These are phyloP conservation scores for Campylomormyrus numenius DNA, from an alignment of 2,113 vertebrate species.

Conservation along the genomic window DNA sequence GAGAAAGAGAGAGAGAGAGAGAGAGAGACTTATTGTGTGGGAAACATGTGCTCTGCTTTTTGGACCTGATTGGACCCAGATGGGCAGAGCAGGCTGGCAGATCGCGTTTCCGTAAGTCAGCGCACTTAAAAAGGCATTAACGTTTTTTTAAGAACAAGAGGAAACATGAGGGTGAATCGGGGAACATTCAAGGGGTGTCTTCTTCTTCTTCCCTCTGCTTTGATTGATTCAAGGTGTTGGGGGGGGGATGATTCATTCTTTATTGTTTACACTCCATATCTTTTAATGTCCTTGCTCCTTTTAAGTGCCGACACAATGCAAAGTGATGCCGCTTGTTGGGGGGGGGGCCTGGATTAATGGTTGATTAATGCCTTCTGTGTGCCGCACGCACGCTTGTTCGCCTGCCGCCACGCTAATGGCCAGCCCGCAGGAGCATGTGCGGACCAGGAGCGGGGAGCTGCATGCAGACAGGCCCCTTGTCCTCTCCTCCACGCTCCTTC, in stretches of 20 bases:
- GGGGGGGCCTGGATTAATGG: background rate
- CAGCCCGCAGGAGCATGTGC: background rate
- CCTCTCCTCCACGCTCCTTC: background rate
- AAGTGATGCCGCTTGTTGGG: background rate
- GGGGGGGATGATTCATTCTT: background rate
- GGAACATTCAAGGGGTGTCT: background rate
- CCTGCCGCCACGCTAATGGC: background rate
- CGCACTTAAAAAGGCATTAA: constrained; percentile 12
- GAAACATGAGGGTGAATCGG: background rate
- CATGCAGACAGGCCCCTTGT: background rate
- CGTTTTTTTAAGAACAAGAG: background rate
- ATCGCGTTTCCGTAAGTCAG: background rate
- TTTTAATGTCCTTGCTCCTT: background rate
- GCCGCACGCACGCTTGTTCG: background rate
- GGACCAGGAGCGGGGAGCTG: background rate
- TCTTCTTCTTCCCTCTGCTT: background rate
- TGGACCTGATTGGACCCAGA: constrained; percentile 3
- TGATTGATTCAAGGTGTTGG: background rate
- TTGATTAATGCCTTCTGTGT: background rate
- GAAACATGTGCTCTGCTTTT: constrained; percentile 11
- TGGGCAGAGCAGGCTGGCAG: background rate
- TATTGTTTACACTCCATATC: constrained; percentile 11
- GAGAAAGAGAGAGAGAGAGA: background rate
- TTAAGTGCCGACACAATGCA: background rate
- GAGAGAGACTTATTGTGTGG: constrained; percentile 4